phyloP scores from a whole-genome alignment of 30 jellyfish, hydroid and myxozoan genomes.

The Hydractinia echinata region DNA sequence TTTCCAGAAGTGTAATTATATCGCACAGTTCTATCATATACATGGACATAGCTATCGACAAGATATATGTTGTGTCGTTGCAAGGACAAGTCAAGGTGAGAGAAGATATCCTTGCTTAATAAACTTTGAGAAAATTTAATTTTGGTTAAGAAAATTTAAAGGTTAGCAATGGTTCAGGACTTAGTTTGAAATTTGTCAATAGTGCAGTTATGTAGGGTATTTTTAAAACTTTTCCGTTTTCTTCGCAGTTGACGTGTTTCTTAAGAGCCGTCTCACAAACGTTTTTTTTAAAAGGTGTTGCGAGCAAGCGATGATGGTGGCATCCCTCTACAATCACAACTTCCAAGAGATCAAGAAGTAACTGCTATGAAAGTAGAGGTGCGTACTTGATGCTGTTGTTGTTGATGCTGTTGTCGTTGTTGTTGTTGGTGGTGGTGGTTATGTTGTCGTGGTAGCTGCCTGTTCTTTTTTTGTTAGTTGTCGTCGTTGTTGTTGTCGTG shows the following conservation, averaged over 20 bases:
- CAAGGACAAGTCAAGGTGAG: constrained; percentile 34
- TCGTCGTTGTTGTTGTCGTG: too few relatives aligned
- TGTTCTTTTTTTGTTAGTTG: too few relatives aligned
- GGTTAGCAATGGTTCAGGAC: not conserved
- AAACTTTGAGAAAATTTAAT: too few relatives aligned
- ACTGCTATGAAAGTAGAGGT: constrained; percentile 30
- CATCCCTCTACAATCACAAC: constrained; percentile 15
- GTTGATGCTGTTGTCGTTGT: too few relatives aligned
- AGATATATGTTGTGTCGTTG: constrained; percentile 16
- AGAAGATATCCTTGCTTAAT: not conserved
- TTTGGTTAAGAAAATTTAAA: too few relatives aligned
- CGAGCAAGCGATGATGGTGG: constrained; percentile 47
- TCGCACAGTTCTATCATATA: constrained; percentile 10
- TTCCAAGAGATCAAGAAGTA: constrained; percentile 26
- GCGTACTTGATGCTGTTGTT: too few relatives aligned
- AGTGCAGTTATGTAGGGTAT: too few relatives aligned
- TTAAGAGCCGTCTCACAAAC: too few relatives aligned
- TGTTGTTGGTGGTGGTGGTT: too few relatives aligned
- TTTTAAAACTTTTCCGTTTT: too few relatives aligned
- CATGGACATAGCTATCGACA: constrained; percentile 30
- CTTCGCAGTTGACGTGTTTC: too few relatives aligned
- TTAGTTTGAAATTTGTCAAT: constrained; percentile 7
- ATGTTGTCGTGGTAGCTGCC: too few relatives aligned
- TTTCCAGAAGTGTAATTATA: constrained; percentile 22
- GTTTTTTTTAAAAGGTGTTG: constrained; percentile 8